Evolutionary conservation across 1,140 invertebrate species (phyloP), one percentile per base, ranked within the genome.

Genomic region (Bombus sylvicola): DNA sequence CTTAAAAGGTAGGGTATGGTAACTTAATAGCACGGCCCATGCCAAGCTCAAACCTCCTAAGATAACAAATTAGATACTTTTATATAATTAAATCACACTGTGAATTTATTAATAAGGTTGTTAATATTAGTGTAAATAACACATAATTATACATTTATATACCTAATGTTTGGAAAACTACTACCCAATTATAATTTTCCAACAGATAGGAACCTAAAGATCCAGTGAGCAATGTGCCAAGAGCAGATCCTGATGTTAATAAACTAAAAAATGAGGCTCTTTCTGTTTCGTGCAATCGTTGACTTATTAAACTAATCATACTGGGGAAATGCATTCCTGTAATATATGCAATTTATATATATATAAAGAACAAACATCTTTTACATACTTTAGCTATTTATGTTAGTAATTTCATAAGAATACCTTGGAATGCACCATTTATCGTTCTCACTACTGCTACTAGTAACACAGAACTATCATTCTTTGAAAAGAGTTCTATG

Each of bases 191-290:
- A 93, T 97, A 97, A 87, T 95, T 95, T 64, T 97, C 97, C 84
- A 97, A 93, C 62, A 97, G 91, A 83, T 97, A 95, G 12, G 97
- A 97, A 28, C 97, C 97, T 90, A 97, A 91, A 87, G 96, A 96
- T 59, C 97, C 97, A 72, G 96, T 96, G 6, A 97, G 92, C 12
- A 97, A 91, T 22, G 97, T 97, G 34, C 97, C 97, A 87, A 96
- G 94, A 82, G 95, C 95, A 4, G 95, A 96, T 62, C 97, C 97
- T 62, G 97, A 96, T n/a, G 97, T 96, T 69, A 97, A 95, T 87
- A 97, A 93, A 83, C 97, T 96, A 93, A 97, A 97, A 86, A 97
- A 97, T 71, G 97, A 97, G 43, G 97, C 96, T 89, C 97, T 96
- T 91, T 97, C 97, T 64, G 95, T 95, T 87, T 97, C 96, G 57